Evolutionary conservation across 2,888 invertebrate species (phyloP), one percentile per base, ranked within the genome.

Genomic region (Ophioninae sp.): DNA sequence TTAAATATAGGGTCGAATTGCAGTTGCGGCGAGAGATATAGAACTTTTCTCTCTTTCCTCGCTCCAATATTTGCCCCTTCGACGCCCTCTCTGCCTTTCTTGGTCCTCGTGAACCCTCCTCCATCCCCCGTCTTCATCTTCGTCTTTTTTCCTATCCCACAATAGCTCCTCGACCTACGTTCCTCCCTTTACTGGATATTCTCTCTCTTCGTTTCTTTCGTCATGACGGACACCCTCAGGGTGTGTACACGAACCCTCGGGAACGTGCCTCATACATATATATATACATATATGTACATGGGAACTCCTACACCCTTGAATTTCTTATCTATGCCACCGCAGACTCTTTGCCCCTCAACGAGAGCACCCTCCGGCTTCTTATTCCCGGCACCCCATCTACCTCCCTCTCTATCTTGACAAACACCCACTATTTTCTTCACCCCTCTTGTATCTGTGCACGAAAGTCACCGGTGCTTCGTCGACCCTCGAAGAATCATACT

Each of bases 1-100:
- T 91, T 92, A 92, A 91, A 92, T 91, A 92, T 92, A 90, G 90
- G 89, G 89, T 88, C 87, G 90, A 91, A 91, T 91, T 90, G 90
- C 91, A 92, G 88, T 87, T 87, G 88, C 87, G 88, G 88, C 88
- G 83, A 87, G 85, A 87, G 89, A 91, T 90, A 90, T 90, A 90
- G 88, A 80, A 87, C 86, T 86, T 80, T 81, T 80, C 82, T 78
- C 85, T 84, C 78, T 82, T 76, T 75, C 72, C 51, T 20, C 61
- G 20, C 44, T 61, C 44, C 69, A 71, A 75, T 75, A 71, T 84
- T 73, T 73, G 64, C 81, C 68, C 63, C 73, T 75, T 85, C 81
- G 51, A 59, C 58, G 81, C 69, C 72, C 76, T 77, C 73, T 64
- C 72, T 73, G 79, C 77, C 81, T 82, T 84, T 44, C 77, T 84